phyloP scores from a whole-genome alignment of 2,113 vertebrate species.

The Stegostoma tigrinum region DNA sequence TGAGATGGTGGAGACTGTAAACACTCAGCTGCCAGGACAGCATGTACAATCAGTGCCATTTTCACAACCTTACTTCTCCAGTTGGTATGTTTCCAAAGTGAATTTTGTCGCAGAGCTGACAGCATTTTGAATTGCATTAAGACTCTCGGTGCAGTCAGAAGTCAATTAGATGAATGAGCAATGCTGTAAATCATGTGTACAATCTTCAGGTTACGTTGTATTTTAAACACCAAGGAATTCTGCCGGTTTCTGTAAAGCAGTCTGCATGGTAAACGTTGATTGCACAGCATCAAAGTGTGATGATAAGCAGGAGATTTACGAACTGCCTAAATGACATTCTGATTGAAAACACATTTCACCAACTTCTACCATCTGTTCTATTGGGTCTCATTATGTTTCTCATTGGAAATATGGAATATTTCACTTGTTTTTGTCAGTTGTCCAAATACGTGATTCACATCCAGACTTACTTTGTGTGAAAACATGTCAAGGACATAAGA shows the following conservation, averaged over 20 bases:
- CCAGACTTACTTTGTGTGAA: not conserved
- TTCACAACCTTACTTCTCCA: not conserved
- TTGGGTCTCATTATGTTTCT: not conserved
- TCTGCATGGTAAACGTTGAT: not conserved
- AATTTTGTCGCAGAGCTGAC: not conserved
- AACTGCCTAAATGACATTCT: not conserved
- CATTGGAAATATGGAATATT: not conserved
- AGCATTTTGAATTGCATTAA: not conserved
- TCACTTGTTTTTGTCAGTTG: not conserved
- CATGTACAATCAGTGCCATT: not conserved
- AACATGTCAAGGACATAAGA: not conserved
- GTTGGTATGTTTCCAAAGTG: not conserved
- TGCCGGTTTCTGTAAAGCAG: not conserved
- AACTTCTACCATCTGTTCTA: not conserved
- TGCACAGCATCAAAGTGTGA: not conserved
- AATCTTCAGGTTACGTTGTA: not conserved
- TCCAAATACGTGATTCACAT: not conserved
- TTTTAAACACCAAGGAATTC: not conserved
- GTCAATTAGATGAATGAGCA: not conserved
- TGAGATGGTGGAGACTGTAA: not conserved
- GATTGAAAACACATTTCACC: not conserved
- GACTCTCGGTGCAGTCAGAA: not conserved
- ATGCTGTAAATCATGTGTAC: not conserved
- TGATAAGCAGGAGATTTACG: not conserved
- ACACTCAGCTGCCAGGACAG: not conserved